Evolutionary conservation across 2,888 invertebrate species (phyloP).

Genomic region (Melieria omissa): DNA sequence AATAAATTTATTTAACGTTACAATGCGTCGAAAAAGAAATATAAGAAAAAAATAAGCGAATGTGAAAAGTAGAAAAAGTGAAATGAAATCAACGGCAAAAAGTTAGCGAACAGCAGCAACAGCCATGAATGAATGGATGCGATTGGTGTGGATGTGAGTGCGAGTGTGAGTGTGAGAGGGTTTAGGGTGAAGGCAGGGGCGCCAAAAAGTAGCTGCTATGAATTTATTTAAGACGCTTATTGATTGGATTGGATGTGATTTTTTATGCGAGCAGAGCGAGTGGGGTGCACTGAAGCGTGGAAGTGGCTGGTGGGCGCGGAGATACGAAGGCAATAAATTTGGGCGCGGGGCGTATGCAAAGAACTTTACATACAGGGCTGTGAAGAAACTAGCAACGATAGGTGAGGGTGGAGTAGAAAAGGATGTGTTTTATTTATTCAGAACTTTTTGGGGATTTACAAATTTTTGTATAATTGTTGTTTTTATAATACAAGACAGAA

Average conservation of each 20-base stretch:
- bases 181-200: not conserved
- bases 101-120: not conserved
- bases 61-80: not conserved
- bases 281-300: not conserved
- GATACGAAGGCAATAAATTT: constrained; percentile 54
- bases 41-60: not conserved
- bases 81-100: not conserved
- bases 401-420: not conserved
- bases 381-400: not conserved
- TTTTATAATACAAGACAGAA: too few species aligned
- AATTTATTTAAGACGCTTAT: constrained; percentile 62
- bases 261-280: not conserved
- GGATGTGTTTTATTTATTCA: not conserved
- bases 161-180: not conserved
- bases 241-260: constrained; percentile 60
- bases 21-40: constrained; percentile 46
- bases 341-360: constrained; percentile 53
- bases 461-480: too few species aligned
- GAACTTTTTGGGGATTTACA: too few species aligned
- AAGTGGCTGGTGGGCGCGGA: not conserved
- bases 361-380: not conserved
- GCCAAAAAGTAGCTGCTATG: constrained; percentile 49
- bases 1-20: constrained; percentile 61
- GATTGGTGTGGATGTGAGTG: not conserved
- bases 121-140: not conserved